Evolutionary conservation across 2,113 vertebrate genomes (phyloP), one percentile per base, ranked within the genome.

Genomic region (Polyodon spathula): DNA sequence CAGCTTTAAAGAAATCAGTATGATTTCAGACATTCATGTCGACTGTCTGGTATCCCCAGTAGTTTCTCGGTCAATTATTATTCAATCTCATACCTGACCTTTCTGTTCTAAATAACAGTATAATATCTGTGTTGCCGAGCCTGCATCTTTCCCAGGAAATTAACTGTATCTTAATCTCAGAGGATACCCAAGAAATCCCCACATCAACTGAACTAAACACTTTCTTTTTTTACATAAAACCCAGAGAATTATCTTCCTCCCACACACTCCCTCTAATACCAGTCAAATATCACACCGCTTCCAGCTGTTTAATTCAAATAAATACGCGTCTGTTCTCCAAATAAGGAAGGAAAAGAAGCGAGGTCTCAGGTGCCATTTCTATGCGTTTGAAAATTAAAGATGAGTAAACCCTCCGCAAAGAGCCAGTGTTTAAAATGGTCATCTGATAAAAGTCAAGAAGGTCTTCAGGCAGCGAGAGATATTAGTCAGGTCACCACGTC

Each of bases 241-340:
- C 44, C 48, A 69, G 62, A 27, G 78, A 74, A 64, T 86, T 82
- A 83, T 82, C 83, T 76, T 62, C 79, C 56, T 63, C 75, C 70
- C 16, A 62, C 67, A 56, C 61, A 54, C 71, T 68, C 78, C 65
- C 76, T 73, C 81, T 89, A 86, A 90, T 83, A 63, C 86, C 83
- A 71, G 70, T 84, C 81, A 88, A 90, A 90, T 89, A 90, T 84
- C 88, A 89, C 70, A 59, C 71, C 6, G 71, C 74, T 83, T 83
- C 80, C 84, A 84, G 85, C 84, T 87, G 86, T 68, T 86, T 74
- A 58, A 64, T 70, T 73, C 80, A 80, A 84, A 85, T 82, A 84
- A 87, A 78, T 48, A 78, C 73, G 81, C 74, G 78, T 76, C 76
- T 82, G 50, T 6, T 81, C 76, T 81, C 82, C 75, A 73, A 81